phyloP scores from a whole-genome alignment of 2,888 invertebrate species.

The Abrostola triplasia region DNA sequence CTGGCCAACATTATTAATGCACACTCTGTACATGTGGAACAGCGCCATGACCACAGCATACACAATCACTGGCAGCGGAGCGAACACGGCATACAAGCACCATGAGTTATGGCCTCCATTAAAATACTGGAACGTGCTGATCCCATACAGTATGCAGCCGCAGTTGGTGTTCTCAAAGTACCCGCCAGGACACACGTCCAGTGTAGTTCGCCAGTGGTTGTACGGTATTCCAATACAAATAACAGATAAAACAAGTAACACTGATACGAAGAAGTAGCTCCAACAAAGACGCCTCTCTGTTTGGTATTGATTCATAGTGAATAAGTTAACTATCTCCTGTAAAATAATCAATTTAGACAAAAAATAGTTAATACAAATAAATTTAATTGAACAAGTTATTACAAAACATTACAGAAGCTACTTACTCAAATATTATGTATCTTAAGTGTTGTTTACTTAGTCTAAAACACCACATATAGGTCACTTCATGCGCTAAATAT shows the following conservation, averaged over 20 bases:
- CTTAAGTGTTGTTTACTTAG: too few species aligned
- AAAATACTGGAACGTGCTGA: conserved; percentile 89
- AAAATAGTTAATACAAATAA: background rate
- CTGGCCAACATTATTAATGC: conserved; percentile 88
- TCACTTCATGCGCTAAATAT: conserved; percentile 21
- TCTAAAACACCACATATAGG: conserved; percentile 18
- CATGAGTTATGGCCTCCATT: conserved; percentile 90
- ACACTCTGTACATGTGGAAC: conserved; percentile 91
- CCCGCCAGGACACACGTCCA: conserved; percentile 90
- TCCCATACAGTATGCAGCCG: conserved; percentile 91
- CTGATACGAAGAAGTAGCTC: conserved; percentile 73
- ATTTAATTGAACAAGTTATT: too few species aligned
- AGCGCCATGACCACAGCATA: conserved; percentile 90
- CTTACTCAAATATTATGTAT: background rate
- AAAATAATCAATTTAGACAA: conserved; percentile 2
- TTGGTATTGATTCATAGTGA: conserved; percentile 78
- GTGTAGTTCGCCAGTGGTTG: conserved; percentile 91
- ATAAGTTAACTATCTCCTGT: conserved; percentile 7
- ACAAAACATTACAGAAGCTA: background rate
- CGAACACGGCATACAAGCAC: conserved; percentile 91
- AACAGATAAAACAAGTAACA: conserved; percentile 72
- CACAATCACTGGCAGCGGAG: conserved; percentile 89
- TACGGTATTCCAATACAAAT: conserved; percentile 90
- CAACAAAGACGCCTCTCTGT: conserved; percentile 78
- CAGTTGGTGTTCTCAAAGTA: conserved; percentile 89